These are phyloP conservation scores for Euschistus heros DNA, from an alignment of 1,140 invertebrate species.

Conservation along the genomic window DNA sequence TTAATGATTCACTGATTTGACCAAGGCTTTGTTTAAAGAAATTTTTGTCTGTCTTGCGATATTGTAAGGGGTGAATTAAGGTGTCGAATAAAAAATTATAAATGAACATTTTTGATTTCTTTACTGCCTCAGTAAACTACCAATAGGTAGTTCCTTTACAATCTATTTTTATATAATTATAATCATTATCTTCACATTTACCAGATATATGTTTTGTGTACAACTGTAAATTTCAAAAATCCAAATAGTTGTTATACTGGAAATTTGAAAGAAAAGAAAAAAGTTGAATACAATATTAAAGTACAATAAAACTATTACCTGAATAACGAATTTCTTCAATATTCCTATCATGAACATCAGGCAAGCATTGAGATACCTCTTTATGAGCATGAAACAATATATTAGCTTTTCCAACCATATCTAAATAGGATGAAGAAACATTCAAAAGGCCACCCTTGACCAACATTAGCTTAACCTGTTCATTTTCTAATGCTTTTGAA, in stretches of 20 bases:
- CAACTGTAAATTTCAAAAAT: not conserved
- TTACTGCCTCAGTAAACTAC: not conserved
- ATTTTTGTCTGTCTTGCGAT: too few species aligned
- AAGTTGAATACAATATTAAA: not conserved
- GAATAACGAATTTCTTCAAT: conserved; percentile 35
- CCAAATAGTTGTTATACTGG: not conserved
- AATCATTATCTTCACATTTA: not conserved
- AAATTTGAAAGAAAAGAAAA: not conserved
- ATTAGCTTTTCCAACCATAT: conserved; percentile 39
- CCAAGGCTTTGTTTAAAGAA: too few species aligned
- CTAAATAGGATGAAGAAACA: conserved; percentile 41
- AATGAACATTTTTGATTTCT: too few species aligned
- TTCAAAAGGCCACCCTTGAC: conserved; percentile 42
- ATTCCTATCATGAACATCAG: conserved; percentile 40
- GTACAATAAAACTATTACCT: conserved; percentile 30
- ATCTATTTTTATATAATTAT: not conserved
- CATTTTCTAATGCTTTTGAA: conserved; percentile 41
- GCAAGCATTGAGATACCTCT: conserved; percentile 39
- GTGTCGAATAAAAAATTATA: too few species aligned
- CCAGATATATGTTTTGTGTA: not conserved
- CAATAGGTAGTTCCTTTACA: too few species aligned
- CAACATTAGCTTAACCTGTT: conserved; percentile 44
- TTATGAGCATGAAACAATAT: conserved; percentile 42
- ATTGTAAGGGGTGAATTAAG: too few species aligned
- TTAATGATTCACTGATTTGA: too few species aligned